Evolutionary conservation across 2,888 invertebrate species (phyloP), one percentile per base, ranked within the genome.

Genomic region (Nowickia ferox): DNA sequence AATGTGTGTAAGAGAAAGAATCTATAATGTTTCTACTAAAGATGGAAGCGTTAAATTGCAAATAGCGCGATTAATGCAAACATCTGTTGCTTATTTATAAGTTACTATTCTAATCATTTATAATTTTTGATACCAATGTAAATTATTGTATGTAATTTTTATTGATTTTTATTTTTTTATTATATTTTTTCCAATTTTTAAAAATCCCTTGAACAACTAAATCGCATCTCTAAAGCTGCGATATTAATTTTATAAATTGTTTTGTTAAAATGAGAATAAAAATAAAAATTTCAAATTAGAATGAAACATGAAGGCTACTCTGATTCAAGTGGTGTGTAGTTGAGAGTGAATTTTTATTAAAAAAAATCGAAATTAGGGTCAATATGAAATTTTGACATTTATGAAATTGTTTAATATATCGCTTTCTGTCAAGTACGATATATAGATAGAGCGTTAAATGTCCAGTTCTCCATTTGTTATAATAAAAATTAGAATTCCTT

Each of bases 181-280:
- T 72, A 53, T 19, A 19, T 9, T 6, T 44, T 42, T 66, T 46
- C 10, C n/a, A 66, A 38, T 46, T 61, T 82, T 68, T 72, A 65
- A 65, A 75, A 61, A 72, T 30, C 44, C 66, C 68, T 22, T 19
- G 48, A 66, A 81, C 22, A 74, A 84, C 72, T 74, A 55, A 84
- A 65, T 6, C 84, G 86, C 86, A 78, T 84, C 83, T 83, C 79
- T 63, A 74, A 63, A 53, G 77, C 87, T 87, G 84, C 87, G 87
- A 87, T 86, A 83, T 86, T 83, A 83, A 80, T 87, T 87, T 82
- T 87, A 74, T 84, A 80, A 82, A 87, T 87, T 87, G 87, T 87
- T 87, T 87, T 87, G 87, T 87, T 87, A 87, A 85, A 71, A 85
- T 77, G 69, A 68, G 40, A 85, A 87, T 82, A 84, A 87, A 86